Conservation (phyloP, 1,140 invertebrate genomes). For the Halesus radiatus region DNA sequence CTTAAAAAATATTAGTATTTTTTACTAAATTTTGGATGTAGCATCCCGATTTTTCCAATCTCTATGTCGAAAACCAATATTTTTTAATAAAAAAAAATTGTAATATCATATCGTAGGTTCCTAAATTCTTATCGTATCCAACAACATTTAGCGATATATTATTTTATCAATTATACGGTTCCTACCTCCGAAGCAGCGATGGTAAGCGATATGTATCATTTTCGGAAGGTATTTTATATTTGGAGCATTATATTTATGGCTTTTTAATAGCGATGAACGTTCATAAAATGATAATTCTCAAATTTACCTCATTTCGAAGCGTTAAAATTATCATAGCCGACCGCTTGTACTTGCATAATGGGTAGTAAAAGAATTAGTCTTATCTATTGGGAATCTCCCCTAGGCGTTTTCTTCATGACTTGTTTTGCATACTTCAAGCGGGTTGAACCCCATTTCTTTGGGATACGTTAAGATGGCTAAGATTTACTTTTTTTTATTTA, state of each 20-base stretch:
- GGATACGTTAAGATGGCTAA: not conserved
- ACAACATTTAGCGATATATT: too few species aligned
- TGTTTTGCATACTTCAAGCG: conserved; percentile 30
- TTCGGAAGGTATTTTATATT: conserved; percentile 5
- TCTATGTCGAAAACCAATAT: too few species aligned
- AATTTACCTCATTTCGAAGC: conserved; percentile 41
- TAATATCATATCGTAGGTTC: too few species aligned
- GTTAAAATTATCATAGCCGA: conserved; percentile 44
- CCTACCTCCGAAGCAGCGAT: not conserved
- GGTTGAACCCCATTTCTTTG: not conserved
- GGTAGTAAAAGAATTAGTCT: conserved; percentile 43
- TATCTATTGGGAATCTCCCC: conserved; percentile 35
- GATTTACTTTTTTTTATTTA: not conserved
- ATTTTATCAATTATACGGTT: conserved; percentile 19
- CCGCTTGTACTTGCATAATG: conserved; percentile 33
- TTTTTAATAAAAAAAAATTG: too few species aligned
- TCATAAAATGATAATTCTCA: conserved; percentile 42
- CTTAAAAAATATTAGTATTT: too few species aligned
- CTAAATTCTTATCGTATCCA: too few species aligned
- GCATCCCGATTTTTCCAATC: too few species aligned
- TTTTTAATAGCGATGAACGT: conserved; percentile 38
- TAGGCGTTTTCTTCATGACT: conserved; percentile 20
- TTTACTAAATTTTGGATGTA: too few species aligned
- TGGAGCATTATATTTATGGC: conserved; percentile 21
- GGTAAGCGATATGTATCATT: conserved; percentile 29